These are phyloP conservation scores for Ceratosolen fusciceps DNA, from an alignment of 1,140 invertebrate genomes.

Conservation along the genomic window DNA sequence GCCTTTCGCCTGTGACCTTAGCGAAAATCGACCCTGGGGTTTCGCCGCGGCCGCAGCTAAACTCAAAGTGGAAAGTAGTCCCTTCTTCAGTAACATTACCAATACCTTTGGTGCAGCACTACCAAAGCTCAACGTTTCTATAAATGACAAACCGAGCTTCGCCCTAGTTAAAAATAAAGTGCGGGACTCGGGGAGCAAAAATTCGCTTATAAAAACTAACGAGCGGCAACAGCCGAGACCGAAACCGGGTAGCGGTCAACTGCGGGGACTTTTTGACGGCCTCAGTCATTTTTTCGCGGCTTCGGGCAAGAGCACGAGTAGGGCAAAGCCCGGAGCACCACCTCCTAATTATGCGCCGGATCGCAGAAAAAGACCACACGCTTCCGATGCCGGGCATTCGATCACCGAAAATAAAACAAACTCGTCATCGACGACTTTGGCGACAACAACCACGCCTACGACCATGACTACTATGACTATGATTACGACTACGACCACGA, in stretches of 20 bases:
- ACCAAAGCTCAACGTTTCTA: slow-evolving; percentile 63
- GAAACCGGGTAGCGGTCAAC: slow-evolving; percentile 74
- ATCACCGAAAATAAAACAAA: background rate
- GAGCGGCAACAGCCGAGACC: background rate
- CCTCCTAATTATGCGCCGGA: slow-evolving; percentile 72
- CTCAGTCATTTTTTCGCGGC: slow-evolving; percentile 87
- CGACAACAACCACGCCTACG: background rate
- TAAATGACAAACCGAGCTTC: slow-evolving; percentile 63
- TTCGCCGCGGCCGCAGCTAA: slow-evolving; percentile 80
- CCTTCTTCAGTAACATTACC: slow-evolving; percentile 65
- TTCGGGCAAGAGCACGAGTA: slow-evolving; percentile 74
- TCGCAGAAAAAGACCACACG: slow-evolving; percentile 63
- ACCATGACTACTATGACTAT: background rate
- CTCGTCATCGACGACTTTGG: slow-evolving; percentile 1
- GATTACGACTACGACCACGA: background rate
- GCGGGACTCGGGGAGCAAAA: slow-evolving; percentile 15
- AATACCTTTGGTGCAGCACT: slow-evolving; percentile 61
- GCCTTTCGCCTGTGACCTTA: slow-evolving; percentile 64
- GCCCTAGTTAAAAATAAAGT: slow-evolving; percentile 58
- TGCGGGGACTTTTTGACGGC: slow-evolving; percentile 86
- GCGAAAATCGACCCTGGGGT: slow-evolving; percentile 79
- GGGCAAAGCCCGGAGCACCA: slow-evolving; percentile 70
- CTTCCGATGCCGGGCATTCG: slow-evolving; percentile 8
- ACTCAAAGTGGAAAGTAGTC: slow-evolving; percentile 58
- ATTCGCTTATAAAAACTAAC: background rate